phyloP scores from a whole-genome alignment of 2,888 invertebrate genomes.

The Cerastis rubricosa region DNA sequence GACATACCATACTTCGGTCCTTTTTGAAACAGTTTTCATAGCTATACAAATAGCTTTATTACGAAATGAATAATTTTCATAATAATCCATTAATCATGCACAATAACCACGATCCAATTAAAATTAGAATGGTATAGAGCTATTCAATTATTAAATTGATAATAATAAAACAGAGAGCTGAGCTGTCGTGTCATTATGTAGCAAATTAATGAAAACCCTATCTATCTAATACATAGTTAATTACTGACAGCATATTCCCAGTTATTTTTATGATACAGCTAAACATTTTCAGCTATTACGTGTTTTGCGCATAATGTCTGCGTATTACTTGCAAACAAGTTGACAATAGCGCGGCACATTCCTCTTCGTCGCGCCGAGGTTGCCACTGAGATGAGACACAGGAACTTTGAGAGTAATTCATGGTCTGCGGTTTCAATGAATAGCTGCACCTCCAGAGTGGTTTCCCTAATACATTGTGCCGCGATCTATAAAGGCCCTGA shows the following conservation, averaged over 20 bases:
- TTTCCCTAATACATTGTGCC: conserved; percentile 61
- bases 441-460: conserved; percentile 68
- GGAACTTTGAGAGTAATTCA: conserved; percentile 71
- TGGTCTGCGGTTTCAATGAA: conserved; percentile 74
- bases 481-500: conserved; percentile 70
- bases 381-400: conserved; percentile 67
- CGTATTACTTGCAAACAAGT: conserved; percentile 57
- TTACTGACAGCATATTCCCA: neutral
- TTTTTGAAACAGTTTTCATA: conserved; percentile 38
- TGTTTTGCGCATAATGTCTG: conserved; percentile 19
- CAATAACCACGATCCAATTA: conserved; percentile 49
- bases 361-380: conserved; percentile 63
- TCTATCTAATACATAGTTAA: neutral
- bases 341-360: conserved; percentile 68
- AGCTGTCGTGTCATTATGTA: conserved; percentile 30
- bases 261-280: neutral
- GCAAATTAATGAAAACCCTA: conserved; percentile 27
- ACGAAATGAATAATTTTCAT: conserved; percentile 37
- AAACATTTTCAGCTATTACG: conserved; percentile 1
- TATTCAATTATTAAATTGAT: conserved; percentile 42
- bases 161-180: conserved; percentile 33
- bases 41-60: conserved; percentile 23
- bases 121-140: conserved; percentile 43
- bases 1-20: conserved; percentile 45
- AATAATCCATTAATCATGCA: conserved; percentile 49